phyloP scores from a whole-genome alignment of 2,888 invertebrate species.

The Trichopria drosophilae region DNA sequence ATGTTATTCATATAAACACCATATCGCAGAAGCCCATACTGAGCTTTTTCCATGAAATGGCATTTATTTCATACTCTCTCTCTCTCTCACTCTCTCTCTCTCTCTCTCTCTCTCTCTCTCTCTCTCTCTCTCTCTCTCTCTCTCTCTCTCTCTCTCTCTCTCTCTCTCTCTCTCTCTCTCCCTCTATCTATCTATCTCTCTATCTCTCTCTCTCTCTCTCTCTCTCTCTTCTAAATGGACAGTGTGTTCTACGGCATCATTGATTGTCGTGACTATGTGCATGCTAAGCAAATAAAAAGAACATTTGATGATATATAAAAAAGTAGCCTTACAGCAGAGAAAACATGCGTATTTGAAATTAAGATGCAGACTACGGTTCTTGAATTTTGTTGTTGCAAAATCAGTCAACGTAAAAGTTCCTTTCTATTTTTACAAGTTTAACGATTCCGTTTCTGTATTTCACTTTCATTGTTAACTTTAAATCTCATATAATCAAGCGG shows the following conservation, averaged over 20 bases:
- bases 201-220: too few species aligned
- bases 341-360: not conserved
- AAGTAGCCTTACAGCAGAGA: not conserved
- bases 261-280: not conserved
- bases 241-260: too few species aligned
- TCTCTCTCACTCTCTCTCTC: too few species aligned
- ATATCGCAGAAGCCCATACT: slow-evolving; percentile 40
- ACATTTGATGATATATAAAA: not conserved
- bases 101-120: too few species aligned
- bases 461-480: not conserved
- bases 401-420: not conserved
- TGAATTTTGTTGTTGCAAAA: not conserved
- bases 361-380: too few species aligned
- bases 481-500: not conserved
- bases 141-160: not conserved
- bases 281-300: not conserved
- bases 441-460: not conserved
- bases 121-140: not conserved
- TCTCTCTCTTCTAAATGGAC: not conserved
- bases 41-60: slow-evolving; percentile 19
- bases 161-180: too few species aligned
- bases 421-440: not conserved
- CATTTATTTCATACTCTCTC: too few species aligned
- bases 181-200: too few species aligned
- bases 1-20: slow-evolving; percentile 44